phyloP scores from a whole-genome alignment of 2,113 vertebrate species.

The Gymnogyps californianus region DNA sequence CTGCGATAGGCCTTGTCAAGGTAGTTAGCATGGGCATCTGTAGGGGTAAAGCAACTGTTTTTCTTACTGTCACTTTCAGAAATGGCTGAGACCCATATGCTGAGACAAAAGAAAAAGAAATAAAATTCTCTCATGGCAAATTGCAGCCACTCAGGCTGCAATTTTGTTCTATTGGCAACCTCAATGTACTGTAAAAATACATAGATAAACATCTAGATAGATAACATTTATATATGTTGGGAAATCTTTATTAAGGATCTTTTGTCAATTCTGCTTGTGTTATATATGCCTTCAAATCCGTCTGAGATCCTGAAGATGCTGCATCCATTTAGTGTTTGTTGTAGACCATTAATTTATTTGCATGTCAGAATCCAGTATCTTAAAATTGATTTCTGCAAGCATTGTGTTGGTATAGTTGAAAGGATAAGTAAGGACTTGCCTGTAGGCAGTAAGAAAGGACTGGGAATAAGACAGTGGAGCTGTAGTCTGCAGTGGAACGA shows the following conservation, averaged over 20 bases:
- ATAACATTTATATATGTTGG: neutral
- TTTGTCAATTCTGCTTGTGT: neutral
- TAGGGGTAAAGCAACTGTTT: neutral
- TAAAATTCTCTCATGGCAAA: neutral
- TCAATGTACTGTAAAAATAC: neutral
- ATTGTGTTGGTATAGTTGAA: conserved; percentile 17
- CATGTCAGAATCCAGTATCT: conserved; percentile 23
- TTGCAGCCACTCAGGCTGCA: neutral
- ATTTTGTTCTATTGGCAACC: neutral
- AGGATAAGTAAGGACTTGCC: neutral
- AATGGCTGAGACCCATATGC: neutral
- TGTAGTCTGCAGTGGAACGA: neutral
- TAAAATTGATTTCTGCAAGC: conserved; percentile 38
- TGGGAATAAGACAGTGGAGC: neutral
- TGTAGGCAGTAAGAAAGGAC: neutral
- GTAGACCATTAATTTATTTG: conserved; percentile 5
- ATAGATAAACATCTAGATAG: neutral
- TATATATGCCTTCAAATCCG: neutral
- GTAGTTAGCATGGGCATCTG: neutral
- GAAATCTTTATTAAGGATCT: neutral
- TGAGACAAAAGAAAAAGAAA: neutral
- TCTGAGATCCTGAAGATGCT: neutral
- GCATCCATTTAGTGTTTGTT: conserved; percentile 9
- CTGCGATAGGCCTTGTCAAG: neutral
- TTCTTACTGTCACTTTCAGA: neutral